phyloP scores from a whole-genome alignment of 1,140 invertebrate species.

The Sycophila sp. region DNA sequence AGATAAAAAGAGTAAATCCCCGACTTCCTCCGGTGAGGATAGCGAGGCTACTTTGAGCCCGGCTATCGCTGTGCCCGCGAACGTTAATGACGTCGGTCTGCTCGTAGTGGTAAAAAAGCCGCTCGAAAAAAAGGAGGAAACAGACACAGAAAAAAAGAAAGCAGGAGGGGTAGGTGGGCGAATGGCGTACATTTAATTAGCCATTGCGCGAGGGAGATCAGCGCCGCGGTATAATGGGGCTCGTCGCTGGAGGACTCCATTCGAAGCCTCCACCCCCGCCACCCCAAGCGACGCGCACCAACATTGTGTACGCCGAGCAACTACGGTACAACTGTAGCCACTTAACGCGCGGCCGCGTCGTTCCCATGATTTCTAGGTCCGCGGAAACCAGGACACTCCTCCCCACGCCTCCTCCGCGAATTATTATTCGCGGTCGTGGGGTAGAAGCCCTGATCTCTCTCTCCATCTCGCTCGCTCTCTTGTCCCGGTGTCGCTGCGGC shows the following conservation, averaged over 20 bases:
- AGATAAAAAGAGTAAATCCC: slow-evolving; percentile 2
- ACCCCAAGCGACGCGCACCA: neutral
- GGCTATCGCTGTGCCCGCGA: neutral
- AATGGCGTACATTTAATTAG: slow-evolving; percentile 21
- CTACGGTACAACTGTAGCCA: no score
- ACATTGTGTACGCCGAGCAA: no score
- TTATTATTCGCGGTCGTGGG: no score
- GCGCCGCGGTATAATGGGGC: neutral
- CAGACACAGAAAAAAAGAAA: neutral
- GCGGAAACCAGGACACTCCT: neutral
- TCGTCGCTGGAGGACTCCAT: neutral
- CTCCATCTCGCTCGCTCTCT: no score
- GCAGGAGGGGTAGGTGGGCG: neutral
- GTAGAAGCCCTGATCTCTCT: no score
- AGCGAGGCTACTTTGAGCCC: neutral
- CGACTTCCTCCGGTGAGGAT: neutral
- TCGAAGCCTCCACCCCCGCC: neutral
- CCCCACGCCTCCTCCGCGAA: no score
- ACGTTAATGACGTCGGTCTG: slow-evolving; percentile 14
- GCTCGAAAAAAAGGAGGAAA: neutral
- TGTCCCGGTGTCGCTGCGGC: no score
- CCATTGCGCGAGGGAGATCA: slow-evolving; percentile 7
- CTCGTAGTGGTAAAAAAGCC: neutral
- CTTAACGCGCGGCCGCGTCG: neutral
- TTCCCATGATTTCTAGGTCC: neutral